Percentiles rank a stretch among this genome's conserved stretches.
phyloP scores from a whole-genome alignment of 1,140 invertebrate genomes.

The Ditylenchus dipsaci region DNA sequence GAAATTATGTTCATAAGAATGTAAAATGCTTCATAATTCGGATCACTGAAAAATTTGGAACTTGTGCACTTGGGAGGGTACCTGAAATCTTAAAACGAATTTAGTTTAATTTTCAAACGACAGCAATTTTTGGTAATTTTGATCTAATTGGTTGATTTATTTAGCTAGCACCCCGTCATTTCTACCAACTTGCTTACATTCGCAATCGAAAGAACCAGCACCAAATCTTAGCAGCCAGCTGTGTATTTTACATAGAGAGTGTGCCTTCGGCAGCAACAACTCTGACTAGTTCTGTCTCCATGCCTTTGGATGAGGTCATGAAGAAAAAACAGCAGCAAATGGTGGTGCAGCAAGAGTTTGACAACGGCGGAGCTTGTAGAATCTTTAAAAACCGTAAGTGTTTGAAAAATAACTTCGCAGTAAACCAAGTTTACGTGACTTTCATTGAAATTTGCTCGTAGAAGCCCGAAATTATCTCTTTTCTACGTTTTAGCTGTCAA shows the following conservation, averaged over 20 bases:
- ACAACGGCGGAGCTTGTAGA: background rate
- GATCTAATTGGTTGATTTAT: background rate
- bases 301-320: background rate
- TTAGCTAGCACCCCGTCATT: slow-evolving; percentile 16
- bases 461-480: too few relatives aligned
- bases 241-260: slow-evolving; percentile 18
- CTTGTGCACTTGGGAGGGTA: too few relatives aligned
- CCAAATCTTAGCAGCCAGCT: slow-evolving; percentile 11
- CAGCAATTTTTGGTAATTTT: background rate
- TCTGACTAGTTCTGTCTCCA: too few relatives aligned
- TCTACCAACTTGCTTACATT: slow-evolving; percentile 18
- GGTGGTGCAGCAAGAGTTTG: background rate
- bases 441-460: too few relatives aligned
- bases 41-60: too few relatives aligned
- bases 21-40: too few relatives aligned
- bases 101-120: too few relatives aligned
- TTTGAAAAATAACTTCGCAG: background rate
- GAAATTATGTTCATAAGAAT: too few relatives aligned
- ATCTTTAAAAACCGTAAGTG: slow-evolving; percentile 1
- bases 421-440: too few relatives aligned
- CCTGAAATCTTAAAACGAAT: too few relatives aligned
- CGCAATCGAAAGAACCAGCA: slow-evolving; percentile 1
- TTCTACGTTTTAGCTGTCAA: too few relatives aligned
- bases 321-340: background rate
- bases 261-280: background rate